Percentiles rank a stretch among this genome's conserved stretches.
phyloP scores from a whole-genome alignment of 2,888 invertebrate species.

The Pristionchus japonicus region DNA sequence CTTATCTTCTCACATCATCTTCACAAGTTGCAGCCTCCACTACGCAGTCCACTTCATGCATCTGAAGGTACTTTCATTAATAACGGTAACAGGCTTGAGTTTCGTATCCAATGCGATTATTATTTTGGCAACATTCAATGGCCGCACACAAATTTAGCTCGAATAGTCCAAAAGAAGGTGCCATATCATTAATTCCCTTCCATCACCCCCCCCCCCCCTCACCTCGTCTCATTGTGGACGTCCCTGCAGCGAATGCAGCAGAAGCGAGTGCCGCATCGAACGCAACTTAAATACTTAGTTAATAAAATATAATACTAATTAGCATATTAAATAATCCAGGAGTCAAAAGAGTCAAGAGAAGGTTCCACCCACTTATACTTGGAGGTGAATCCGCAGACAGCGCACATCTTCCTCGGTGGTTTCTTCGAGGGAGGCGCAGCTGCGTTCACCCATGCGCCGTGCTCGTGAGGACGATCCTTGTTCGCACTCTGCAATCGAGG shows the following conservation, averaged over 20 bases:
- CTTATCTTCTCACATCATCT: background rate
- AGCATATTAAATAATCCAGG: background rate
- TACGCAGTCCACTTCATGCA: slow-evolving; percentile 43
- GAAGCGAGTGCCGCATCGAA: slow-evolving; percentile 41
- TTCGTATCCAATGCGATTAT: too few relatives aligned
- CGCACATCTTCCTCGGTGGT: slow-evolving; percentile 31
- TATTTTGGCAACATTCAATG: too few relatives aligned
- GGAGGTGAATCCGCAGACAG: slow-evolving; percentile 38
- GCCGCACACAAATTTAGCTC: too few relatives aligned
- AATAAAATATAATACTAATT: background rate
- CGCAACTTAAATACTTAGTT: background rate
- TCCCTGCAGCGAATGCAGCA: slow-evolving; percentile 44
- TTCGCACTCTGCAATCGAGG: background rate
- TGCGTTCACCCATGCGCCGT: slow-evolving; percentile 31
- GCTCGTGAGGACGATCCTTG: background rate
- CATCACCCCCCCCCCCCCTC: background rate
- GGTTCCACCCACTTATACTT: slow-evolving; percentile 45
- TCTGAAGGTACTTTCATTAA: background rate
- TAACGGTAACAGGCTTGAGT: background rate
- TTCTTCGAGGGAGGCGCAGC: background rate
- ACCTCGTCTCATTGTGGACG: slow-evolving; percentile 44
- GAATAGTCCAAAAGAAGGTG: background rate
- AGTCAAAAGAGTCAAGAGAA: too few relatives aligned
- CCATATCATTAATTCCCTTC: background rate
- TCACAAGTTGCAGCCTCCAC: background rate